phyloP scores from a whole-genome alignment of 2,797 vertebrate genomes.

The Cossypha polioptera region DNA sequence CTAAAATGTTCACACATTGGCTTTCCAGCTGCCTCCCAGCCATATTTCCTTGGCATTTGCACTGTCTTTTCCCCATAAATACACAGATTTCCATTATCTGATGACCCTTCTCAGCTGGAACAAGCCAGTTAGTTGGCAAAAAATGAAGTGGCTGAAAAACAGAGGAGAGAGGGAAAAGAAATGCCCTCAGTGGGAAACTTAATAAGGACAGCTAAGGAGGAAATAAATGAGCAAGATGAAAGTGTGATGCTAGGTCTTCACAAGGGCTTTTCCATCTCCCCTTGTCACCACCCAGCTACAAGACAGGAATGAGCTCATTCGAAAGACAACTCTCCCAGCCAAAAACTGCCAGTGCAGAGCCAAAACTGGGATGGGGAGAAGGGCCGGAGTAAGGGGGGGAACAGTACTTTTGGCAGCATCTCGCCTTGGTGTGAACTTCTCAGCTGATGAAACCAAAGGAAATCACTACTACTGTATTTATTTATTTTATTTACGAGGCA shows the following conservation, averaged over 20 bases:
- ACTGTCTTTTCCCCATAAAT: neutral
- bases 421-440: rapidly evolving
- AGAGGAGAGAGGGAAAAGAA: neutral
- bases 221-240: neutral
- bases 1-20: neutral
- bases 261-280: neutral
- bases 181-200: neutral
- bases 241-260: neutral
- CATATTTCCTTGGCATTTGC: neutral
- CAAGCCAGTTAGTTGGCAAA: neutral
- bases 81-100: neutral
- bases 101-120: neutral
- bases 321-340: neutral
- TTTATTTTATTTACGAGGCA: neutral
- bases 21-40: neutral
- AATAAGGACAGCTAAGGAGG: neutral
- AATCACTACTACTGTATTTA: neutral
- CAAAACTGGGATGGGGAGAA: neutral
- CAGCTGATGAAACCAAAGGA: neutral
- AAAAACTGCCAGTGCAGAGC: neutral
- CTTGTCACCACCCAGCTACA: neutral
- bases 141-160: neutral
- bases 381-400: neutral
- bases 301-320: neutral
- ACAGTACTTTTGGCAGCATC: neutral